Evolutionary conservation across 2,113 vertebrate species (phyloP).

Genomic region (Rhabdomys dilectus): DNA sequence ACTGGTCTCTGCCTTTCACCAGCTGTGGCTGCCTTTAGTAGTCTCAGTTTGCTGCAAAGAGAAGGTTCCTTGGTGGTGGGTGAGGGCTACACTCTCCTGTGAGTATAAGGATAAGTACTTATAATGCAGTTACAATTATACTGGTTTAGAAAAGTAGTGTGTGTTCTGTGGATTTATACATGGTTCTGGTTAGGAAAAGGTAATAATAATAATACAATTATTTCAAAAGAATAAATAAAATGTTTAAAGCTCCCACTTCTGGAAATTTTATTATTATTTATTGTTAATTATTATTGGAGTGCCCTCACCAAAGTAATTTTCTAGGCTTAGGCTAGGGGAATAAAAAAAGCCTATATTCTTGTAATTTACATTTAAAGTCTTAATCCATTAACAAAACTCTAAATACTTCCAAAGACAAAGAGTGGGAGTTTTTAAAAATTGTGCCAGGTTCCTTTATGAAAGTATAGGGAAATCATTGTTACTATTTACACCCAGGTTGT

Average conservation of each 20-base stretch:
- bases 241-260: neutral
- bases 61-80: too few relatives aligned
- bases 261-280: conserved; percentile 20
- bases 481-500: neutral
- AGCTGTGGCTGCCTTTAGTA: too few relatives aligned
- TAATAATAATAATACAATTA: neutral
- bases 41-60: too few relatives aligned
- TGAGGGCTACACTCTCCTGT: too few relatives aligned
- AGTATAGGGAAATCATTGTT: neutral
- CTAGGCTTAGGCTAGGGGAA: neutral
- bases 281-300: neutral
- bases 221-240: neutral
- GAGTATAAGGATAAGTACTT: neutral
- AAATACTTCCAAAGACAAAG: neutral
- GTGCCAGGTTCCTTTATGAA: conserved; percentile 32
- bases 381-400: neutral
- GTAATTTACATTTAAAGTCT: neutral
- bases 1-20: neutral
- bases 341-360: conserved; percentile 16
- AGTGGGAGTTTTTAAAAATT: neutral
- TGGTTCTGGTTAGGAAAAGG: neutral
- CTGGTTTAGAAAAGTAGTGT: neutral
- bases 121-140: neutral
- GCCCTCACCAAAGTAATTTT: neutral
- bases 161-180: neutral